Evolutionary conservation across 1,140 invertebrate species (phyloP).

Genomic region (Diplogasteroides magnus): DNA sequence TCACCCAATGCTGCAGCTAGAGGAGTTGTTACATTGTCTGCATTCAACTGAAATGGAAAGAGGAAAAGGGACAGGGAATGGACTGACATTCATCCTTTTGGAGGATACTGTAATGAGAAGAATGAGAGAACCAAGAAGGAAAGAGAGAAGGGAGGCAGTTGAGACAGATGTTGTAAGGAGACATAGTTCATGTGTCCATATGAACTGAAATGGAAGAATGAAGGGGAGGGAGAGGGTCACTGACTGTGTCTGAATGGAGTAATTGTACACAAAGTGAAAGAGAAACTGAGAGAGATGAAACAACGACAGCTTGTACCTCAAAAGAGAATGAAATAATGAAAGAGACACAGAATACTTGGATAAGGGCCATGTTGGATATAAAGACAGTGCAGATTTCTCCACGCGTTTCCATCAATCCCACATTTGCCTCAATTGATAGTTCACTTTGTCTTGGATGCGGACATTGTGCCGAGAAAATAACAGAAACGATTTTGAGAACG

Average conservation of each 20-base stretch:
- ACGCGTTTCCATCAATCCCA: conserved; percentile 33
- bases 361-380: conserved; percentile 21
- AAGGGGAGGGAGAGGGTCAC: too few relatives aligned
- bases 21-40: conserved; percentile 42
- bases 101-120: conserved; percentile 34
- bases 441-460: neutral
- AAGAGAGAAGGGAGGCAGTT: conserved; percentile 15
- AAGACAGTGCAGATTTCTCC: conserved; percentile 15
- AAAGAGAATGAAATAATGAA: neutral
- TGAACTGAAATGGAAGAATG: neutral
- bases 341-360: conserved; percentile 3
- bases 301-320: neutral
- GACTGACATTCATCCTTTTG: conserved; percentile 3
- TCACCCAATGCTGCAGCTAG: conserved; percentile 42
- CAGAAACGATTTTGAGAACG: neutral
- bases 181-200: neutral
- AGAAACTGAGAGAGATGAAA: neutral
- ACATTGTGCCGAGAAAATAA: neutral
- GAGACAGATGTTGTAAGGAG: conserved; percentile 13
- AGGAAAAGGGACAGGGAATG: conserved; percentile 10
- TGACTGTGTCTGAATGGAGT: neutral
- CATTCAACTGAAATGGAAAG: conserved; percentile 34
- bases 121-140: conserved; percentile 15
- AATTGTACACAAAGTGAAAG: neutral
- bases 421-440: conserved; percentile 32